A percentile compares a stretch with the other conserved stretches of the same genome.
Evolutionary conservation across 2,888 invertebrate species (phyloP).

Genomic region (Acleris literana): DNA sequence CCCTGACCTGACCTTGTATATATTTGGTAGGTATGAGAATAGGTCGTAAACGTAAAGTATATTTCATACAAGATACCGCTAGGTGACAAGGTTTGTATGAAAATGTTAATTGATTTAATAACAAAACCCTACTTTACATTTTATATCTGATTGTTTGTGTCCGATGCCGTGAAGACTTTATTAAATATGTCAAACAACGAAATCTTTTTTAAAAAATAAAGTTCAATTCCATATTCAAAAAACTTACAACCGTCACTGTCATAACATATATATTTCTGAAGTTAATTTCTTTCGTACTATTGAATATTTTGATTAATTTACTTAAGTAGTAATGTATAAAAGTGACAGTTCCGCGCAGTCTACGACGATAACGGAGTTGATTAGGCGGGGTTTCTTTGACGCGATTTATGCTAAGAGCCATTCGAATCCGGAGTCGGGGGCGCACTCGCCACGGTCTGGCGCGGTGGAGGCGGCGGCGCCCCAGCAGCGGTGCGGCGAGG

Average conservation of each 20-base stretch:
- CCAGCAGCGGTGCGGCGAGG: conserved; percentile 41
- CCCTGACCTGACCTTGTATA: no score
- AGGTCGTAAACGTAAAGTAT: no score
- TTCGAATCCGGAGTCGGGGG: conserved; percentile 49
- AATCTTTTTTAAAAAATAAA: not conserved
- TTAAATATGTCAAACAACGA: no score
- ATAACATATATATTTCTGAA: conserved; percentile 9
- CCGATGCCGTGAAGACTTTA: no score
- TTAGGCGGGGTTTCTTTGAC: conserved; percentile 61
- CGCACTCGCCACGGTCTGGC: conserved; percentile 51
- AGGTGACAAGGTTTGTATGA: no score
- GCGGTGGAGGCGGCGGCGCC: conserved; percentile 39
- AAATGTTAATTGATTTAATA: no score
- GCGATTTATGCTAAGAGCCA: conserved; percentile 63
- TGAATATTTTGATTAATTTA: conserved; percentile 27
- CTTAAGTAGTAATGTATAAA: conserved; percentile 42
- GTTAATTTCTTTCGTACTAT: conserved; percentile 7
- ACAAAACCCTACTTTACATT: no score
- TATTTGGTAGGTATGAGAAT: no score
- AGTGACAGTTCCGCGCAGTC: conserved; percentile 41
- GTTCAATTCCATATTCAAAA: conserved; percentile 27
- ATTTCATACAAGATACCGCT: no score
- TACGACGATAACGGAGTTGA: conserved; percentile 56
- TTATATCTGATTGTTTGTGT: no score
- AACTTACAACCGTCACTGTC: conserved; percentile 18